These are phyloP conservation scores for Macrophya alboannulata DNA, from an alignment of 2,888 invertebrate species.

Conservation along the genomic window DNA sequence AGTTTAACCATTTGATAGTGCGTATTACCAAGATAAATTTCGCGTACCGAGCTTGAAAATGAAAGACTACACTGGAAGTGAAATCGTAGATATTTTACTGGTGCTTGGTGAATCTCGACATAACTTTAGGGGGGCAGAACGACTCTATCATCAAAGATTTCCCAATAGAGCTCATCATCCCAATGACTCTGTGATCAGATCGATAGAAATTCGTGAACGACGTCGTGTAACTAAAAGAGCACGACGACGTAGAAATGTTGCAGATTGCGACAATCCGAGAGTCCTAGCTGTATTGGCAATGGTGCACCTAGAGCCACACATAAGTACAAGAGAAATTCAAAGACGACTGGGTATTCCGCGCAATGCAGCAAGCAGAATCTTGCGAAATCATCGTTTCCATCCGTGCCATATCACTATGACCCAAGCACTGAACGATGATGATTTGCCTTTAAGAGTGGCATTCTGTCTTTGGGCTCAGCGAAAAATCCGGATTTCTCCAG, in stretches of 20 bases:
- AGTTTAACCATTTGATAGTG: no score
- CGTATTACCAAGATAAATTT: no score
- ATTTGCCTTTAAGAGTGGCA: constrained; percentile 12
- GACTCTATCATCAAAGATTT: constrained; percentile 13
- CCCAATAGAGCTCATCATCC: constrained; percentile 31
- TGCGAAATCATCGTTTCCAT: background rate
- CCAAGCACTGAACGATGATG: constrained; percentile 46
- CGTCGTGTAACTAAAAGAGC: constrained; percentile 17
- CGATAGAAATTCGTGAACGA: constrained; percentile 27
- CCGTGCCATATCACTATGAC: constrained; percentile 59
- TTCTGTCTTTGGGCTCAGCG: constrained; percentile 53
- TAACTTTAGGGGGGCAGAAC: constrained; percentile 9
- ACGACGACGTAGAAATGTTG: constrained; percentile 22
- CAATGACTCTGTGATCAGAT: constrained; percentile 24
- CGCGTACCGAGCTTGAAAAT: no score
- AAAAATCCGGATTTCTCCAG: constrained; percentile 32
- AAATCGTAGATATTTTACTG: no score
- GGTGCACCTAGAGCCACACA: background rate
- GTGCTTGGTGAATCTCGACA: background rate
- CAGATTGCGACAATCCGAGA: constrained; percentile 5
- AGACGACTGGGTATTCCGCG: constrained; percentile 36
- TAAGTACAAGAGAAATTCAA: background rate
- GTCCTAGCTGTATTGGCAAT: constrained; percentile 8
- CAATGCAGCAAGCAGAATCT: background rate
- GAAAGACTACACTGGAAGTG: no score